Conservation (phyloP, 2,797 vertebrate species). For the Natrix natrix region DNA sequence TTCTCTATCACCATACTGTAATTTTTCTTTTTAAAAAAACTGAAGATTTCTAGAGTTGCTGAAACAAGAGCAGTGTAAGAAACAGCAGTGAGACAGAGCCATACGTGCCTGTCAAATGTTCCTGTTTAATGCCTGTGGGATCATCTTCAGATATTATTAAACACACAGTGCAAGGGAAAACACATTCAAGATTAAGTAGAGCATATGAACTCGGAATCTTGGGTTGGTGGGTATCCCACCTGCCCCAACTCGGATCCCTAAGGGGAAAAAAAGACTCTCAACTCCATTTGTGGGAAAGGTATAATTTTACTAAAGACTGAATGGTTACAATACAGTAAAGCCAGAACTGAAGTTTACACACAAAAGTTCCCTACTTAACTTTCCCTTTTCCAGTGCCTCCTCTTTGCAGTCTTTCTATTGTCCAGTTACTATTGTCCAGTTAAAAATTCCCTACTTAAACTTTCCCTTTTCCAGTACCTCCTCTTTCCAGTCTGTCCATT, state of each 20-base stretch:
- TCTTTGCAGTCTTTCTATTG: no score
- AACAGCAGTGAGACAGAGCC: background rate
- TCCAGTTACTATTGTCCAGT: no score
- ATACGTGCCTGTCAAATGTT: background rate
- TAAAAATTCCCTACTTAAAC: no score
- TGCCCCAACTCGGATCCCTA: background rate
- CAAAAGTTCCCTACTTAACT: no score
- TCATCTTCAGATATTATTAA: background rate
- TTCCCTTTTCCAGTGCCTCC: no score
- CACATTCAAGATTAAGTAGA: background rate
- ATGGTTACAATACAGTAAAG: background rate
- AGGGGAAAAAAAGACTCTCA: background rate
- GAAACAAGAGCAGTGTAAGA: fast-evolving
- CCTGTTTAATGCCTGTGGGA: background rate
- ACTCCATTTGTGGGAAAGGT: background rate
- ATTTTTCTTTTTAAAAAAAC: background rate
- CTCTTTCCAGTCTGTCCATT: no score
- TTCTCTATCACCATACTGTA: background rate
- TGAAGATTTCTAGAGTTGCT: background rate
- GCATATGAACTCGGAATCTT: background rate
- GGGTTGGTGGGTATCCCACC: background rate
- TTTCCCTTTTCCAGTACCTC: no score
- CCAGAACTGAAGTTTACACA: background rate
- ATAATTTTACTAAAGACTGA: background rate
- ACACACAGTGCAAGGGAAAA: background rate